Conservation (phyloP, 2,113 vertebrate species). For the Xenopus borealis region DNA sequence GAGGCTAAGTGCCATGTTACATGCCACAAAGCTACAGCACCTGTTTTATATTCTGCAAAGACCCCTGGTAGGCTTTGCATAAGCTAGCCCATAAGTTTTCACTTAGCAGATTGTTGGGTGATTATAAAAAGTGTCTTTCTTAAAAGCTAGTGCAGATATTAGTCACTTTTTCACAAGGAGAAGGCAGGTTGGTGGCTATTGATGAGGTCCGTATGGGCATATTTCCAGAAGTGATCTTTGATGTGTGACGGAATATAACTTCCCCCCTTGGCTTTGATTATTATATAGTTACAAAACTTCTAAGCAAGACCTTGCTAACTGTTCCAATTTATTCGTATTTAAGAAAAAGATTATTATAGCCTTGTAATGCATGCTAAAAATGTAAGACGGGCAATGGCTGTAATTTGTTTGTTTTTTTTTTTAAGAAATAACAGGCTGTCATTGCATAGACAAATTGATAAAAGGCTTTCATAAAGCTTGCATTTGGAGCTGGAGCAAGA, state of each 20-base stretch:
- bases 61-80: constrained; percentile 79
- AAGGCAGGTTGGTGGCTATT: constrained; percentile 70
- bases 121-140: constrained; percentile 92
- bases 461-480: too few species aligned
- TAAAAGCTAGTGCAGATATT: constrained; percentile 73
- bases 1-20: constrained; percentile 89
- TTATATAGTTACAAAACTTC: constrained; percentile 16
- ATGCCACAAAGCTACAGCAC: constrained; percentile 82
- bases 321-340: constrained; percentile 25
- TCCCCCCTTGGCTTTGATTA: background rate
- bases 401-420: too few species aligned
- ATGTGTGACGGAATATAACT: background rate
- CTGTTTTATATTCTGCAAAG: constrained; percentile 91
- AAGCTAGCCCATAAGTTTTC: constrained; percentile 81
- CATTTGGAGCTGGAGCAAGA: too few species aligned
- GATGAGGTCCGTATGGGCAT: constrained; percentile 59
- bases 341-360: constrained; percentile 2
- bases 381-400: constrained; percentile 36
- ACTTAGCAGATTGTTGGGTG: constrained; percentile 84
- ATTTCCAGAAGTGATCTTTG: constrained; percentile 39
- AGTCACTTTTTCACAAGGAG: constrained; percentile 75
- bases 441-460: too few species aligned
- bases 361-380: constrained; percentile 8
- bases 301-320: constrained; percentile 37
- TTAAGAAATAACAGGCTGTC: too few species aligned